Evolutionary conservation across 2,888 invertebrate genomes (phyloP), one percentile per base, ranked within the genome.

Genomic region (Folsomia candida): DNA sequence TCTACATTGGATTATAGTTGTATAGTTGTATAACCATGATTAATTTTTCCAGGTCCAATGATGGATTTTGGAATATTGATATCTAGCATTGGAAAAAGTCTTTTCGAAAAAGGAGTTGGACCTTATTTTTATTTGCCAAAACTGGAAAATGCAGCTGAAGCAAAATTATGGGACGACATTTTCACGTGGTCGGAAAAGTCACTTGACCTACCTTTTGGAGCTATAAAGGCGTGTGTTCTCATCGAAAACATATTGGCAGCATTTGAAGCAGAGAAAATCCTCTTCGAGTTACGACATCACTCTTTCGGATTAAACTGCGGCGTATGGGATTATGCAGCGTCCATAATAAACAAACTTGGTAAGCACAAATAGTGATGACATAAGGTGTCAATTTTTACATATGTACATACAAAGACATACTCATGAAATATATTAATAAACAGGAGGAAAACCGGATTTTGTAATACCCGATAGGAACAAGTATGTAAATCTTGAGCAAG

Each of bases 81-180:
- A 84, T 90, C 85, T 81, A 90, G 90, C 81, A 88, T 87, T 82
- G 89, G 86, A 0, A 82, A 82, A 69, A 84, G 83, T 66, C 84
- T 89, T 1, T 81, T 85, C 24, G 84, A 86, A 73, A 84, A 85
- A 0, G 86, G 85, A 73, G 85, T 86, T 74, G 90, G 90, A 0
- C 90, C 90, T 2, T 89, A 86, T 80, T 89, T 90, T 81, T 90
- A 90, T 81, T 83, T 90, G n/a, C 89, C 90, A 0, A 90, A 90
- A 82, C 75, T 90, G 47, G 89, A 90, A 82, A 86, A 87, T 1
- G 85, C 87, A 1, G 82, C 84, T 0, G 90, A 91, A 82, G 89
- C 90, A 0, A 82, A 83, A 73, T 82, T 91, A 2, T 90, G 90
- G 90, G 88, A 89, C 78, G 86, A 88, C 9, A 88, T 90, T 76